Evolutionary conservation across 2,797 vertebrate genomes (phyloP).

Genomic region (Sebastes diaconus): DNA sequence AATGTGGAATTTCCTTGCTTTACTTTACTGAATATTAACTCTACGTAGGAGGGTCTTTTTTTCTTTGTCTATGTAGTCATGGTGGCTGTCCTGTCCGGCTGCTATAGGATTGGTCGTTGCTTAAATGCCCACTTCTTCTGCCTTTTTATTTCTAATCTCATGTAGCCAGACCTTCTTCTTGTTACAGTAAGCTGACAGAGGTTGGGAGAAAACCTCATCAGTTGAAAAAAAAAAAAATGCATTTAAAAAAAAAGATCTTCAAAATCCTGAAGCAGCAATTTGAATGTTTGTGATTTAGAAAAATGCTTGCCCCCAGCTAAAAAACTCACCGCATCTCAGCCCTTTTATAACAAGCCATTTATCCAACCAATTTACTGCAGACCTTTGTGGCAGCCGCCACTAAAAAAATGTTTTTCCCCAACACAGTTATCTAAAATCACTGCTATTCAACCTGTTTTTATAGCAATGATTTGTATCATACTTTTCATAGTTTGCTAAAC

Average conservation of each 20-base stretch:
- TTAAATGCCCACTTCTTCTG: not conserved
- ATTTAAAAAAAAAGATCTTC: not conserved
- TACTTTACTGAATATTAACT: not conserved
- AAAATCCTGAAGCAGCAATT: conserved; percentile 1
- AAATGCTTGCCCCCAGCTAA: not conserved
- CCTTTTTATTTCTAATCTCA: conserved; percentile 1
- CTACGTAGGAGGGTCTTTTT: not conserved
- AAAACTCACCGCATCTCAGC: not conserved
- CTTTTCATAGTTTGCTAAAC: not conserved
- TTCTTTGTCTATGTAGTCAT: not conserved
- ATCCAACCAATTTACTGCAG: not conserved
- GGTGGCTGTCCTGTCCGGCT: not conserved
- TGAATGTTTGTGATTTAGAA: not conserved
- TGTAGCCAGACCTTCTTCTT: conserved; percentile 3
- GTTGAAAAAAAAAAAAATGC: not conserved
- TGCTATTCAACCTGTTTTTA: not conserved
- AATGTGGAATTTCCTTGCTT: not conserved
- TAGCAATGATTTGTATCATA: not conserved
- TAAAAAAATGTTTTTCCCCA: not conserved
- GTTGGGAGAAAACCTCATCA: not conserved
- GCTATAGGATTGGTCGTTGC: not conserved
- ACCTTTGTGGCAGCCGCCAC: not conserved
- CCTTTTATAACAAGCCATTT: not conserved
- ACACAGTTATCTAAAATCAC: not conserved
- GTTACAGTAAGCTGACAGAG: not conserved